Base-by-base conservation (phyloP, 1,140 invertebrate species). In the Papilio dardanus region DNA sequence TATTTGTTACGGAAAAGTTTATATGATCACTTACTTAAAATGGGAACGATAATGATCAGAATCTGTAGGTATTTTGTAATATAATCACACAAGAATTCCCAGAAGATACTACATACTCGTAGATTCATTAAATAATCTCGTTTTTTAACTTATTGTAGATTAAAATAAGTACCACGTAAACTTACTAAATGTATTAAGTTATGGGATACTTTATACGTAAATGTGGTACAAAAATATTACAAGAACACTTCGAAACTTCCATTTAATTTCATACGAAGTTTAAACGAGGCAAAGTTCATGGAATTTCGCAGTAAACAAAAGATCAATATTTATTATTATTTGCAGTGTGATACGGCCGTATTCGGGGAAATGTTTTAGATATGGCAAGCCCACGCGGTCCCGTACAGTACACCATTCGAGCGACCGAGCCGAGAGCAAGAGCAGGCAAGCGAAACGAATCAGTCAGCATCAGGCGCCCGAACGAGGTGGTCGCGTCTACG, bases 381-480 rank as follows among this genome's bases (percentile, higher is more conserved):
- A 50, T 85, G 85, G 89, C 88, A 91, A 89, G 79, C 77, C 77
- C 54, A 62, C 54, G 54, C 54, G 24, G 50, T 62, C 54, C 24
- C 54, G 54, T 62, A 62, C 54, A 62, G 54, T 28, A 62, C 24
- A 62, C 24, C 54, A 62, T 62, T 62, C 54, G 54, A 62, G 54
- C 83, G 67, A 89, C 88, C 87, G 88, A 91, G 90, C 88, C 75
- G 81, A 78, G 81, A 77, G 78, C 77, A 86, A 91, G 89, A 91
- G 88, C 83, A 87, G 86, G 83, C 81, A 87, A 87, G 83, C 81
- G 80, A 84, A 86, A 84, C 86, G 80, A 86, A 78, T 83, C 90
- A 93, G 91, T 93, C 90, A 91, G 91, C 91, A 90, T 93, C 91
- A 90, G 88, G 88, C 86, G 88, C 84, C 85, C 85, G 88, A 71